Base-by-base conservation (phyloP, 1,140 invertebrate species). In the Archivesica marissinica region DNA sequence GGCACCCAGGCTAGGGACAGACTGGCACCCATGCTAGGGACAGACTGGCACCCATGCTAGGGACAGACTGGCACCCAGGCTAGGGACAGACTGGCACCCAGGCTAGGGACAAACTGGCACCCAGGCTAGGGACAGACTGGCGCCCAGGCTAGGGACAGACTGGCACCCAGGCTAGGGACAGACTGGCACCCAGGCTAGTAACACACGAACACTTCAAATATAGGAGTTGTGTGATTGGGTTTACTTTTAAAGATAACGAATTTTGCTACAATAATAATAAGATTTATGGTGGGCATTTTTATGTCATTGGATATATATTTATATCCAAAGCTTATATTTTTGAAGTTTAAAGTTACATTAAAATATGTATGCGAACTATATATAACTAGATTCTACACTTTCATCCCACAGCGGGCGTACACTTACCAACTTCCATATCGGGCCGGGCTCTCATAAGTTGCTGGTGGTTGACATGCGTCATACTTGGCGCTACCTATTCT, bases 391-490 rank as follows among this genome's bases (percentile, higher is more conserved):
- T 9, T 35, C 23, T 33, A 23, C 15, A 15, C 9, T 13, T 39
- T 15, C 35, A 11, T 20, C 7, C 25, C 7, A 25, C 74, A 91
- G 90, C 87, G 13, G 87, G 90, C 13, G 66, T 68, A 11, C 56
- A 50, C 70, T 44, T 88, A 23, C 87, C 90, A 13, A 41, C 47
- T 15, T 88, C 90, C 17, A 70, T 59, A 15, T 70, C 89, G 30
- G 88, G 89, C 20, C 86, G 90, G 7, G 86, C 87, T 9, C 94
- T 99, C 0, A 95, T 99, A 0, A 97, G 97, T 0, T 96, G 97
- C 6, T 99, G 98, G 98, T 99, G 98, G 98, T 92, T 99, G 15
- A 97, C 98, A 9, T 97, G 98, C 1, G 95, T 99, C 77, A 96
- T 99, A 0, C 95, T 98, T 0, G 96, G 98, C 0, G 64, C 25